Base-by-base conservation (phyloP, 2,888 invertebrate genomes). In the Tenthredo livida region DNA sequence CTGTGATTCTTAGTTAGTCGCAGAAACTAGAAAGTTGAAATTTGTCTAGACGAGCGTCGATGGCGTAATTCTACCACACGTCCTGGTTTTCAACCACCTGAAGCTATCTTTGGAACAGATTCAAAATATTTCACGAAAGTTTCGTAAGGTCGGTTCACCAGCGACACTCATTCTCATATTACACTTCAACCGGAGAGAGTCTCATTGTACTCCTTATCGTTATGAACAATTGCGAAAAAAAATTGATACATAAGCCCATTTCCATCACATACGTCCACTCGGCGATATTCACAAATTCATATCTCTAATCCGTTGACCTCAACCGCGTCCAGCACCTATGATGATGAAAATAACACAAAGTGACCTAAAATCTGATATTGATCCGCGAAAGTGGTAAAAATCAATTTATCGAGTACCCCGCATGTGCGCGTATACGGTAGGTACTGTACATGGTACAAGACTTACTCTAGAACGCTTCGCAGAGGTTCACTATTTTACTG, bases 51-150 rank as follows among this genome's bases (percentile, higher is more conserved):
- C 83, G 43, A 67, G 83, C 29, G 47, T 47, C 83, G 67, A 65
- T 83, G 83, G n/a, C 29, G 83, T 83, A 83, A 83, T 83, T 70
- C 83, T 70, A 70, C 47, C 67, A 83, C 67, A 83, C 67, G 67
- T 43, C 47, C 67, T 67, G 83, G 61, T 47, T 83, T 67, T 67
- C 83, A 47, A 83, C 43, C 65, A 83, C 50, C 83, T 67, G 54
- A 37, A 67, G 65, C 83, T 70, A 83, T 70, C 67, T 43, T 83
- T 29, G 83, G 65, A 67, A 47, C 33, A 67, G 83, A 83, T 47
- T 29, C 25, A 50, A 83, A 67, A 83, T 47, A 67, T 83, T 43
- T 83, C 47, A 83, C 67, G 29, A 67, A 67, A 43, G 83, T 67
- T 83, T 67, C 47, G n/a, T 54, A 58, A 61, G 43, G 25, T 67